These are phyloP conservation scores for Lomographa bimaculata DNA, from an alignment of 2,888 invertebrate genomes.

Conservation along the genomic window DNA sequence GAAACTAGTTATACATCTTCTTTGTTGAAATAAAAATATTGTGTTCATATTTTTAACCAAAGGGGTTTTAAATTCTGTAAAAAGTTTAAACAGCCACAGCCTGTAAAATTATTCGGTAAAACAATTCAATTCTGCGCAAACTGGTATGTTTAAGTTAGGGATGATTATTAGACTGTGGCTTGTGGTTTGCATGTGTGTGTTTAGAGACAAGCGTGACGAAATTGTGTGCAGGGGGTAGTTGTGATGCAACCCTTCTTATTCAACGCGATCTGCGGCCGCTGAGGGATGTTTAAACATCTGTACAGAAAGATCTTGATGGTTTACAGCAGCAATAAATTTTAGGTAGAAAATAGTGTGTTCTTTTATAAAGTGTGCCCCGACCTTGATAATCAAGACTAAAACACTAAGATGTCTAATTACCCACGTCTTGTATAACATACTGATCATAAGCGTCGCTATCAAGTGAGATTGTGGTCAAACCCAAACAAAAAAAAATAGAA, in stretches of 20 bases:
- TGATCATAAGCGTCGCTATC: too few relatives aligned
- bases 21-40: slow-evolving; percentile 72
- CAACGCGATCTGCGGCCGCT: slow-evolving; percentile 65
- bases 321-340: too few relatives aligned
- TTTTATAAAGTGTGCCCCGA: too few relatives aligned
- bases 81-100: slow-evolving; percentile 6
- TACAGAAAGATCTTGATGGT: slow-evolving; percentile 43
- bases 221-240: slow-evolving; percentile 59
- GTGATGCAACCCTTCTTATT: slow-evolving; percentile 77
- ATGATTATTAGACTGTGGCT: slow-evolving; percentile 34
- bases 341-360: too few relatives aligned
- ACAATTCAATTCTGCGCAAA: slow-evolving; percentile 9
- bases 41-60: slow-evolving; percentile 58
- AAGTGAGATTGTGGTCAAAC: too few relatives aligned
- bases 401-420: too few relatives aligned
- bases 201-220: slow-evolving; percentile 71
- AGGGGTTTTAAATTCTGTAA: slow-evolving; percentile 38
- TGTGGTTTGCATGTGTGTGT: slow-evolving; percentile 23
- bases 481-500: too few relatives aligned
- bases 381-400: too few relatives aligned
- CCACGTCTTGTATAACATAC: too few relatives aligned
- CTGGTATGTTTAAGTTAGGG: slow-evolving; percentile 10
- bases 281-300: slow-evolving; percentile 49
- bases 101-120: neutral
- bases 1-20: slow-evolving; percentile 69